Evolutionary conservation across 2,888 invertebrate genomes (phyloP).

Genomic region (Kryphioiulus occultus): DNA sequence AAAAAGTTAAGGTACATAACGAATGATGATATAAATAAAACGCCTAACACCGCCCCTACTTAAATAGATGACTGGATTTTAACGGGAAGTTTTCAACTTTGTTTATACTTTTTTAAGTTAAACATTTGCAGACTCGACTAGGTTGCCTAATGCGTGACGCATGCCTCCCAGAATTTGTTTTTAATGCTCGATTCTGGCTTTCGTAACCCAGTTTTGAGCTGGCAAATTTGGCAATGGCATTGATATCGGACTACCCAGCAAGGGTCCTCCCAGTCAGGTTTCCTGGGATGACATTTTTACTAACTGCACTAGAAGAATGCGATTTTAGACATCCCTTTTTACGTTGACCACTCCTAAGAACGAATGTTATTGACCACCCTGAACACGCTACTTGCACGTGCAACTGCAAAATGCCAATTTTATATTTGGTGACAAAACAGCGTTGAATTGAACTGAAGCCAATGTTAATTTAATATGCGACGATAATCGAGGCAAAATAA

Average conservation of each 20-base stretch:
- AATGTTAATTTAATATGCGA: not conserved
- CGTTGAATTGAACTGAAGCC: not conserved
- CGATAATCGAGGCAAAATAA: no score
- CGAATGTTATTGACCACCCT: not conserved
- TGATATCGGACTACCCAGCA: not conserved
- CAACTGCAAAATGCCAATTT: not conserved
- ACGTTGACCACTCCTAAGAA: not conserved
- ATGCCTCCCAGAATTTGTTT: not conserved
- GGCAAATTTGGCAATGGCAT: slow-evolving; percentile 10
- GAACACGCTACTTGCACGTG: not conserved
- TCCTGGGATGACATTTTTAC: not conserved
- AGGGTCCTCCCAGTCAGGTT: not conserved
- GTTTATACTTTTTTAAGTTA: slow-evolving; percentile 20
- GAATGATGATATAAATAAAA: slow-evolving; percentile 17
- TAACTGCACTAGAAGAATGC: not conserved
- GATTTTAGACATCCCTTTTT: not conserved
- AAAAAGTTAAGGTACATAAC: not conserved
- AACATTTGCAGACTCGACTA: not conserved
- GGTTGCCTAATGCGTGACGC: not conserved
- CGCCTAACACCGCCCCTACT: not conserved
- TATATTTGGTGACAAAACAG: not conserved
- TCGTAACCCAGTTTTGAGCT: not conserved
- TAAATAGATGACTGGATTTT: slow-evolving; percentile 20
- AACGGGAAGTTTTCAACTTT: slow-evolving; percentile 35
- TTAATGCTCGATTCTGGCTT: slow-evolving; percentile 16